A percentile compares a stretch with the other conserved stretches of the same genome.
Conservation (phyloP, 2,113 vertebrate species). For the Elephantulus edwardii region DNA sequence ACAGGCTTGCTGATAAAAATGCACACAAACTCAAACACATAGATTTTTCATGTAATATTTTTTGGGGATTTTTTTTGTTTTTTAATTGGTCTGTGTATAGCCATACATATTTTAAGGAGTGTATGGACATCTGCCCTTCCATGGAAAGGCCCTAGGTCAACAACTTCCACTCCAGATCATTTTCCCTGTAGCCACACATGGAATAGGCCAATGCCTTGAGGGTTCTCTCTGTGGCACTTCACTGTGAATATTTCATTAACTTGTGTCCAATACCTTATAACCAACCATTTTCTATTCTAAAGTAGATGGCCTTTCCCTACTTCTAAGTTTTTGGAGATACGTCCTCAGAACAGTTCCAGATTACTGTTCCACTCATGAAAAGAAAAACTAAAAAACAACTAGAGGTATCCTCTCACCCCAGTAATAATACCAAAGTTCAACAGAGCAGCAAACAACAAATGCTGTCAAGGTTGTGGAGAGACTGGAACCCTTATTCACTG, state of each 20-base stretch:
- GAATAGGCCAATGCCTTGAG: background rate
- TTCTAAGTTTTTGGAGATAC: background rate
- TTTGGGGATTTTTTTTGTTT: too few relatives aligned
- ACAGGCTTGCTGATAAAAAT: background rate
- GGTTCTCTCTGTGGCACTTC: conserved; percentile 3
- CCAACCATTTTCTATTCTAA: background rate
- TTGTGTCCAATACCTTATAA: background rate
- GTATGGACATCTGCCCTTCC: background rate
- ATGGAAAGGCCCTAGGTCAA: background rate
- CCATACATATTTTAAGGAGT: conserved; percentile 13
- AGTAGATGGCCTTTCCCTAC: background rate
- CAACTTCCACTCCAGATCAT: background rate
- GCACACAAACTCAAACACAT: background rate
- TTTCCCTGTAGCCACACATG: background rate
- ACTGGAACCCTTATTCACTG: too few relatives aligned
- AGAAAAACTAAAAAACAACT: too few relatives aligned
- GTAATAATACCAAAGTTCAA: too few relatives aligned
- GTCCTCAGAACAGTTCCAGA: background rate
- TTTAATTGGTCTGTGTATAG: too few relatives aligned
- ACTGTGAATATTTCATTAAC: conserved; percentile 18
- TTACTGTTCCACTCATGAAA: conserved; percentile 11
- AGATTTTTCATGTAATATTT: background rate
- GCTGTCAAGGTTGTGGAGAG: too few relatives aligned
- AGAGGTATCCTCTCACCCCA: too few relatives aligned
- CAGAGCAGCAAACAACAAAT: too few relatives aligned